These are phyloP conservation scores for Neotoxoptera formosana DNA, from an alignment of 1,140 invertebrate genomes.

Conservation along the genomic window DNA sequence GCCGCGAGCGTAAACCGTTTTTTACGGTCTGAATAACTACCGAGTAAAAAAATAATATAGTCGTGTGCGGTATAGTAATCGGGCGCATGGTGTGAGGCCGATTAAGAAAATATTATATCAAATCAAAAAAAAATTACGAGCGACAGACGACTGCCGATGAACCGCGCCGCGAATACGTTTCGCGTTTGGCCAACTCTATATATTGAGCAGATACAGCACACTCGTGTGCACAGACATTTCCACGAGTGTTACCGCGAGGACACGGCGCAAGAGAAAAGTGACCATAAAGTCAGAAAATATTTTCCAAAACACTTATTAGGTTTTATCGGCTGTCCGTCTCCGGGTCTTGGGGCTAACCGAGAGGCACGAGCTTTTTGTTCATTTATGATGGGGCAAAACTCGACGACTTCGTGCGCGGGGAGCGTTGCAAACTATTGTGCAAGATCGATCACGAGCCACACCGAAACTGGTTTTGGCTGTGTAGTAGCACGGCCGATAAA, in stretches of 20 bases:
- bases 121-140: not conserved
- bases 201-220: not conserved
- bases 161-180: not conserved
- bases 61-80: slow-evolving; percentile 4
- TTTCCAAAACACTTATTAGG: not conserved
- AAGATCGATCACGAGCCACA: not conserved
- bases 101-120: not conserved
- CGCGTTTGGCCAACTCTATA: not conserved
- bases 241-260: not conserved
- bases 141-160: not conserved
- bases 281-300: not conserved
- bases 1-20: not conserved
- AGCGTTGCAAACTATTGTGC: not conserved
- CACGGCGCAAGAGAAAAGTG: no score
- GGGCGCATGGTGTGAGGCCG: not conserved
- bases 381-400: not conserved
- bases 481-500: not conserved
- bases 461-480: not conserved
- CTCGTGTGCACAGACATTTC: not conserved
- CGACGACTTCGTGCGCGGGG: not conserved
- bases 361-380: not conserved
- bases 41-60: not conserved
- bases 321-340: not conserved
- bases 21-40: not conserved
- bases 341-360: not conserved